Conservation (phyloP, 2,797 vertebrate genomes). For the Eutrigla gurnardus region DNA sequence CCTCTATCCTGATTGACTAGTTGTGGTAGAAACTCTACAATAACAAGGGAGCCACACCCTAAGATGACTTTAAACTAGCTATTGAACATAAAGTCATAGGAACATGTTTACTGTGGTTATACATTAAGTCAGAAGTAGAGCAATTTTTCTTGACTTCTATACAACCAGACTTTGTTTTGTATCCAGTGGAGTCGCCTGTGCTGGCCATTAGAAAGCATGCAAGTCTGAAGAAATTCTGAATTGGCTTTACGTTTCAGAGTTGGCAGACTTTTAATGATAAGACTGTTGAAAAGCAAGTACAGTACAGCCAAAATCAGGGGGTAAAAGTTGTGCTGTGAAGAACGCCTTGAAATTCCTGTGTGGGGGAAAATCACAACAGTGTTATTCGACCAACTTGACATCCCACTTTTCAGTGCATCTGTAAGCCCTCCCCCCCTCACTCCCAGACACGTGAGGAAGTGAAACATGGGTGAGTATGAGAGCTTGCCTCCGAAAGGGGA, state of each 20-base stretch:
- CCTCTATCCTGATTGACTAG: no score
- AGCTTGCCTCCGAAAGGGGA: conserved; percentile 21
- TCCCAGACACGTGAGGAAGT: conserved; percentile 57
- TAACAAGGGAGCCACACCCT: no score
- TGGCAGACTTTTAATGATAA: no score
- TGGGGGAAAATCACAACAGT: conserved; percentile 31
- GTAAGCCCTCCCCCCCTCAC: conserved; percentile 25
- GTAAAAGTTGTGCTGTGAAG: background rate
- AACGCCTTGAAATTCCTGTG: conserved; percentile 17
- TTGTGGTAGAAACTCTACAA: no score
- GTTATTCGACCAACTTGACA: conserved; percentile 33
- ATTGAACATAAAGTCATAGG: no score
- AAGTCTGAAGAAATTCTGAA: background rate
- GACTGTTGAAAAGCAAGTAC: conserved; percentile 1
- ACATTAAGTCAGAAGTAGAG: background rate
- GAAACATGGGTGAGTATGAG: conserved; percentile 30
- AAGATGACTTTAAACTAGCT: background rate
- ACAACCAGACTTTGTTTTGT: background rate
- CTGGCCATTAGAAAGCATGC: background rate
- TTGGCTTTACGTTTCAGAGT: background rate
- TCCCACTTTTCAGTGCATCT: conserved; percentile 28
- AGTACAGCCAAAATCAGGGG: background rate
- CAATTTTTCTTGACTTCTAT: background rate
- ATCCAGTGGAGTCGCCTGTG: background rate
- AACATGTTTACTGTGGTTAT: background rate